Percentiles rank a stretch among this genome's conserved stretches.
phyloP scores from a whole-genome alignment of 2,888 invertebrate genomes.

The Apocheima hispidaria region DNA sequence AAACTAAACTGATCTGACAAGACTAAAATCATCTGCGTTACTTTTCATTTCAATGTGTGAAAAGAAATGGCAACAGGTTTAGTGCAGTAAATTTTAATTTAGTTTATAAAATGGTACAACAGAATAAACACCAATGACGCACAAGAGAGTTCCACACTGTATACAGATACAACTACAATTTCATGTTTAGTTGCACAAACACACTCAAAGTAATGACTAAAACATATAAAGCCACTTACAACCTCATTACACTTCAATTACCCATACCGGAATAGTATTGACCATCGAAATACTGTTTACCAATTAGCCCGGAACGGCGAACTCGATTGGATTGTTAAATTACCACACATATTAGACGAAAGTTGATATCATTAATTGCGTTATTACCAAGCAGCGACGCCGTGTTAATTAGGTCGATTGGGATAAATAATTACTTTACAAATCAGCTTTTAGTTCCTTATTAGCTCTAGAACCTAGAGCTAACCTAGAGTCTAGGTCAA shows the following conservation, averaged over 20 bases:
- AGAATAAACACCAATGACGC: too few species aligned
- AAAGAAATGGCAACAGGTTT: too few species aligned
- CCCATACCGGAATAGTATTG: constrained; percentile 11
- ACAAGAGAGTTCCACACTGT: too few species aligned
- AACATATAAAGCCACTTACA: not conserved
- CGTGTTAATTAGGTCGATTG: not conserved
- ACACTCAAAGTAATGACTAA: not conserved
- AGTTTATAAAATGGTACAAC: too few species aligned
- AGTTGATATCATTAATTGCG: constrained; percentile 7
- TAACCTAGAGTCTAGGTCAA: not conserved
- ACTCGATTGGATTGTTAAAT: constrained; percentile 8
- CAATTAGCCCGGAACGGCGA: constrained; percentile 34
- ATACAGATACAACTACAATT: too few species aligned
- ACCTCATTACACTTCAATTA: not conserved
- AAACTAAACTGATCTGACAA: too few species aligned
- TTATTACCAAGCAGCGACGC: not conserved
- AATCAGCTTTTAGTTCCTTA: not conserved
- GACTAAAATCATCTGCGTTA: too few species aligned
- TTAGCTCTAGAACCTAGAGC: not conserved
- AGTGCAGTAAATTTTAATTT: too few species aligned
- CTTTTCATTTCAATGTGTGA: too few species aligned
- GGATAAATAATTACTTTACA: not conserved
- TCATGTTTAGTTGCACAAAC: too few species aligned
- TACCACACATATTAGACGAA: constrained; percentile 22
- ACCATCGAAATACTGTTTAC: constrained; percentile 38